These are phyloP conservation scores for Nipponia nippon DNA, from an alignment of 2,113 vertebrate genomes.

Conservation along the genomic window DNA sequence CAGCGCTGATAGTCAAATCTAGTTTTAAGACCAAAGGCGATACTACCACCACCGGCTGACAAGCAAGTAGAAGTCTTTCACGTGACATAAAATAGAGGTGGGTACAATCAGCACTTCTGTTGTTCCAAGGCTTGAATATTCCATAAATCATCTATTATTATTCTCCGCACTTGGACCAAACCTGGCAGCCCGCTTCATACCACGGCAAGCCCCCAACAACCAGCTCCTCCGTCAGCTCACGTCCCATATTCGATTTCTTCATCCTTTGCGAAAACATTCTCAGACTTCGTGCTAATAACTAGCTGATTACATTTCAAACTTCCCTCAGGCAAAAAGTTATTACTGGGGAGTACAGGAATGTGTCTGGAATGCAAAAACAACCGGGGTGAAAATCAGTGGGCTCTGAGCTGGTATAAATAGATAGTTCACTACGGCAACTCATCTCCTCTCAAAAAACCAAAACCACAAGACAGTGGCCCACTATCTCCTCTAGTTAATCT, in stretches of 20 bases:
- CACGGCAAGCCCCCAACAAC: neutral
- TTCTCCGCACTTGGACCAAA: neutral
- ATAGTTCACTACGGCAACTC: neutral
- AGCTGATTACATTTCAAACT: conserved; percentile 53
- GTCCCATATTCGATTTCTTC: neutral
- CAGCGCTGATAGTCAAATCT: neutral
- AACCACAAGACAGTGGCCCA: neutral
- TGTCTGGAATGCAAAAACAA: conserved; percentile 49
- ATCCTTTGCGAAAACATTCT: conserved; percentile 42
- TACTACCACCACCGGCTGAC: neutral
- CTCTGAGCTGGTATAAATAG: conserved; percentile 28
- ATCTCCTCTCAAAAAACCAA: neutral
- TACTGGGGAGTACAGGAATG: conserved; percentile 54
- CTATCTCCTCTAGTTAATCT: neutral
- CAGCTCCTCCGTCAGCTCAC: neutral
- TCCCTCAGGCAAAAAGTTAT: conserved; percentile 31
- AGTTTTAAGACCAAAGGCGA: neutral
- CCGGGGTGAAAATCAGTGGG: conserved; percentile 18
- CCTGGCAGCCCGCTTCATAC: neutral
- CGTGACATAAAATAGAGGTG: neutral
- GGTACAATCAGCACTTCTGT: neutral
- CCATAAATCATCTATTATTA: neutral
- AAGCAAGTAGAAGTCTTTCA: neutral
- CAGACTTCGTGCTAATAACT: conserved; percentile 42
- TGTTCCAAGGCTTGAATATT: neutral